Evolutionary conservation across 2,888 invertebrate genomes (phyloP).

Genomic region (Hedychridium roseum): DNA sequence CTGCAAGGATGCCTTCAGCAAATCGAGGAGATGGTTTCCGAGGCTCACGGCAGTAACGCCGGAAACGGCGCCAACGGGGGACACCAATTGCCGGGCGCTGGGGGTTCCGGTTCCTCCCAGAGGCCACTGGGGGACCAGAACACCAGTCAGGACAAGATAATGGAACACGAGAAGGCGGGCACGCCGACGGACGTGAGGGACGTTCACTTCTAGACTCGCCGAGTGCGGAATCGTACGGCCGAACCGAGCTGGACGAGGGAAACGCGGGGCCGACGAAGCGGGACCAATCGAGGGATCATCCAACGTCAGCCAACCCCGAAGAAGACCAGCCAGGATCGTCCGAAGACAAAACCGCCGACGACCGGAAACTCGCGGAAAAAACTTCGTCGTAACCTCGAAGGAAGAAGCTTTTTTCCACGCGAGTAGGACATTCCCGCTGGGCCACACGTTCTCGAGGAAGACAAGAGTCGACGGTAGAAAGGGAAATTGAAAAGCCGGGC

Average conservation of each 20-base stretch:
- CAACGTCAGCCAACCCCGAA: conserved; percentile 1
- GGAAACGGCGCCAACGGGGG: conserved; percentile 60
- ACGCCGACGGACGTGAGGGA: conserved; percentile 88
- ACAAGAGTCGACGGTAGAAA: too few relatives aligned
- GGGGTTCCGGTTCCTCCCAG: conserved; percentile 58
- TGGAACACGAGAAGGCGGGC: conserved; percentile 74
- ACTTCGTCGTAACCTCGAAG: too few relatives aligned
- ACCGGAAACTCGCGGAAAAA: too few relatives aligned
- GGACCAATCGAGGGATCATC: conserved; percentile 20
- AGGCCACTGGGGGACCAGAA: conserved; percentile 57
- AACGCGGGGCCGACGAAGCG: conserved; percentile 29
- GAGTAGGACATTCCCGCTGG: too few relatives aligned
- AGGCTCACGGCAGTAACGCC: conserved; percentile 63
- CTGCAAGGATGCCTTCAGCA: conserved; percentile 81
- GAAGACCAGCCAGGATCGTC: conserved; percentile 4
- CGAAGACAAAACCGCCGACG: too few relatives aligned
- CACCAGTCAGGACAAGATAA: conserved; percentile 63
- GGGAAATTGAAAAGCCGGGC: too few relatives aligned
- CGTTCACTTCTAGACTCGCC: conserved; percentile 73
- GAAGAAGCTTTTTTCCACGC: too few relatives aligned
- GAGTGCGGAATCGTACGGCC: neutral
- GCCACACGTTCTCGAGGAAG: too few relatives aligned
- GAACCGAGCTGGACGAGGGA: conserved; percentile 30
- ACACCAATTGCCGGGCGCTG: conserved; percentile 23
- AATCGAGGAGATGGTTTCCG: conserved; percentile 80